Percentiles rank a stretch among this genome's conserved stretches.
Conservation (phyloP, 2,797 vertebrate genomes). For the Neomorphus geoffroyi region DNA sequence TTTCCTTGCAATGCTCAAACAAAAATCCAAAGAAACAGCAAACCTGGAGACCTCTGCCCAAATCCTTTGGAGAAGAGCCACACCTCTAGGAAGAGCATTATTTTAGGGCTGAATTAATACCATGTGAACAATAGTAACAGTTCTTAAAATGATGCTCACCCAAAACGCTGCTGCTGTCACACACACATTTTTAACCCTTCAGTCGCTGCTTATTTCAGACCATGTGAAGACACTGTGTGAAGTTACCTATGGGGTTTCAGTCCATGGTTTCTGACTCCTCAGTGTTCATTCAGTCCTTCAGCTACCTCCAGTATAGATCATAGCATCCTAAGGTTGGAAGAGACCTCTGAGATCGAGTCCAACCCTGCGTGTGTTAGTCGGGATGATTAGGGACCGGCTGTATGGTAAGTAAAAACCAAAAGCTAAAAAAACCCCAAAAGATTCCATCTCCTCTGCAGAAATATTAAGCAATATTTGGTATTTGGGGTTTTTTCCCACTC, state of each 20-base stretch:
- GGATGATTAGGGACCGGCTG: not conserved
- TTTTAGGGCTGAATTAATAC: not conserved
- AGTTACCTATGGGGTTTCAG: not conserved
- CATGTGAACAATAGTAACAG: not conserved
- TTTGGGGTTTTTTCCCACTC: accelerated
- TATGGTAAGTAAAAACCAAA: not conserved
- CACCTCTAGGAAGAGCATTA: not conserved
- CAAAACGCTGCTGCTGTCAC: not conserved
- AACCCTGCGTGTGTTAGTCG: too few relatives aligned
- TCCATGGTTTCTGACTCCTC: not conserved
- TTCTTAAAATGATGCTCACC: not conserved
- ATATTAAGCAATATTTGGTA: not conserved
- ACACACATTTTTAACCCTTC: not conserved
- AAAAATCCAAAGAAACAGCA: not conserved
- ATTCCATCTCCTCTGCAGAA: not conserved
- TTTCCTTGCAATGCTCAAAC: not conserved
- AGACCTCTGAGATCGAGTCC: too few relatives aligned
- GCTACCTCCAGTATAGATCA: accelerated
- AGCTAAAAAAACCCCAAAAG: not conserved
- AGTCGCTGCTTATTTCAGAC: not conserved
- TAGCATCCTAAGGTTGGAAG: too few relatives aligned
- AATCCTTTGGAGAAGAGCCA: not conserved
- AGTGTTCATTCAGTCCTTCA: not conserved
- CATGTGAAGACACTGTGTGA: accelerated
- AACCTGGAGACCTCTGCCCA: not conserved